A percentile compares a stretch with the other conserved stretches of the same genome.
These are phyloP conservation scores for Drosophila pandora DNA, from an alignment of 1,140 invertebrate species.

Conservation along the genomic window DNA sequence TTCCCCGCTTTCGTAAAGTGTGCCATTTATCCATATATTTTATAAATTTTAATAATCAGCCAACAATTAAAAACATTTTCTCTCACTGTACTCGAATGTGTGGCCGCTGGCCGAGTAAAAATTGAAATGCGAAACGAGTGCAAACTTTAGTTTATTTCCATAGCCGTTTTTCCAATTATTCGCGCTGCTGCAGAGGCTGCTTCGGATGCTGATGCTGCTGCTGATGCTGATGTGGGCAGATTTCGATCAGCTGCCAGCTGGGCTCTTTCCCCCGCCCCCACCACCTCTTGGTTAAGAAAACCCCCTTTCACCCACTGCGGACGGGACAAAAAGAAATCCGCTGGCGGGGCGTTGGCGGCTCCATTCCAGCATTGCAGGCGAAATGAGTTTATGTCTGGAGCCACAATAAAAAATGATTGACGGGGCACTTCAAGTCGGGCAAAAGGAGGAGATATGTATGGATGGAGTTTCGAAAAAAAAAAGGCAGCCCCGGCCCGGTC, in stretches of 20 bases:
- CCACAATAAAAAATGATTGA: conserved; percentile 82
- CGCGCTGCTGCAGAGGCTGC: conserved; percentile 46
- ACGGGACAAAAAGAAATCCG: conserved; percentile 24
- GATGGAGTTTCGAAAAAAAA: conserved; percentile 3
- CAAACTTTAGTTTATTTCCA: conserved; percentile 77
- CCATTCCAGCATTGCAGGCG: conserved; percentile 61
- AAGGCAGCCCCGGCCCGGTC: conserved; percentile 7
- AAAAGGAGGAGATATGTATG: conserved; percentile 30
- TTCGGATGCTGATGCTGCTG: conserved; percentile 8
- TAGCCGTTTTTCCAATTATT: conserved; percentile 78
- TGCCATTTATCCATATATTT: too few relatives aligned
- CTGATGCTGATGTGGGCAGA: conserved; percentile 71
- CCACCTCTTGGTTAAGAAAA: background rate
- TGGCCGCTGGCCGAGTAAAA: conserved; percentile 53
- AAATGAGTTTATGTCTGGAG: conserved; percentile 80
- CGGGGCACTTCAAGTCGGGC: conserved; percentile 71
- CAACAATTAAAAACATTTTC: background rate
- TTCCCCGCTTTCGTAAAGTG: too few relatives aligned
- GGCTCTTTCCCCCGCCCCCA: conserved; percentile 14
- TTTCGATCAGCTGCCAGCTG: conserved; percentile 55
- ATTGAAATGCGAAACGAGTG: conserved; percentile 71
- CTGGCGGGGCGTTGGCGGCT: conserved; percentile 69
- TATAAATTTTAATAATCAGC: too few relatives aligned
- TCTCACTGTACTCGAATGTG: conserved; percentile 24
- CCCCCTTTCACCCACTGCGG: conserved; percentile 38